Percentiles rank a stretch among this genome's conserved stretches.
phyloP scores from a whole-genome alignment of 2,888 invertebrate species.

The Athalia cordata region DNA sequence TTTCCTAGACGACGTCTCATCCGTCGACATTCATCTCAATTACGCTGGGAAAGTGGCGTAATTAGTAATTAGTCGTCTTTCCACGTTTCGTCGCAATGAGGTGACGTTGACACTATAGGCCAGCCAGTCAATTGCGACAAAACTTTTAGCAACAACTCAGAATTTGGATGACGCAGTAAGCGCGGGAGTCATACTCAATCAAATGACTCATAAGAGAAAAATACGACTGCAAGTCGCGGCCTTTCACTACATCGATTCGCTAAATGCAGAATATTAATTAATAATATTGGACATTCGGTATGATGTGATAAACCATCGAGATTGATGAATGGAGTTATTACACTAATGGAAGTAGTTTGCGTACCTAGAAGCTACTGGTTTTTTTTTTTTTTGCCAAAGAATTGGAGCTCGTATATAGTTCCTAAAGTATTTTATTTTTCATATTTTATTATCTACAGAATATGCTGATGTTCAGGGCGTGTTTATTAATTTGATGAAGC shows the following conservation, averaged over 20 bases:
- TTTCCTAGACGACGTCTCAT: background rate
- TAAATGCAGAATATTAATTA: too few relatives aligned
- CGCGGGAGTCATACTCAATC: too few relatives aligned
- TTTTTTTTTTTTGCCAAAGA: background rate
- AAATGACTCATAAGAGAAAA: too few relatives aligned
- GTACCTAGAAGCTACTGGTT: background rate
- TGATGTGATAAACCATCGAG: too few relatives aligned
- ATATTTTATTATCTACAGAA: constrained; percentile 41
- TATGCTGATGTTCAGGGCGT: constrained; percentile 62
- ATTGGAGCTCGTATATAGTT: background rate
- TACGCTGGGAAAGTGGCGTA: constrained; percentile 15
- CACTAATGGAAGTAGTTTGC: background rate
- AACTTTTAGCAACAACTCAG: constrained; percentile 1
- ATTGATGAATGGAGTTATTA: too few relatives aligned
- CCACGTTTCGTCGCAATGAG: constrained; percentile 24
- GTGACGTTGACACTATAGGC: constrained; percentile 22
- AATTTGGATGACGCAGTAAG: background rate
- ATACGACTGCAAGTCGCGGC: too few relatives aligned
- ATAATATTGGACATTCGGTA: too few relatives aligned
- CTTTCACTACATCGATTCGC: too few relatives aligned
- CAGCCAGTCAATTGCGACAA: constrained; percentile 2
- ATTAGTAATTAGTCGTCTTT: constrained; percentile 36
- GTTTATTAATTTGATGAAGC: constrained; percentile 65
- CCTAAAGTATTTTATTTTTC: background rate
- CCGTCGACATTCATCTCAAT: constrained; percentile 13